Evolutionary conservation across 2,888 invertebrate genomes (phyloP).

Genomic region (Coenonympha arcania): DNA sequence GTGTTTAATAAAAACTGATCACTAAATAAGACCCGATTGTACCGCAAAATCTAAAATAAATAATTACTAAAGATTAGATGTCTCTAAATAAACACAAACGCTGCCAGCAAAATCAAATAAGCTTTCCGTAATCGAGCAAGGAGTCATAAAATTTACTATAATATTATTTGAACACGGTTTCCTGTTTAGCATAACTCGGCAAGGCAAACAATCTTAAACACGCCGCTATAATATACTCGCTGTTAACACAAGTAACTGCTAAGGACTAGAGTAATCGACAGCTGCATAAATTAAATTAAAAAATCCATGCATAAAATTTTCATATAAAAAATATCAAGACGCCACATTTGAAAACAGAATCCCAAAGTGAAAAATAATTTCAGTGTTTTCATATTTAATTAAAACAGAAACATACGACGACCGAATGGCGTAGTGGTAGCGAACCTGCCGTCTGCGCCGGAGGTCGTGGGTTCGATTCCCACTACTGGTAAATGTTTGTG

Average conservation of each 20-base stretch:
- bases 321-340: not conserved
- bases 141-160: no score
- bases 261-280: not conserved
- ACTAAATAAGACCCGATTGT: no score
- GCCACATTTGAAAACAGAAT: not conserved
- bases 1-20: no score
- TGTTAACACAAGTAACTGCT: not conserved
- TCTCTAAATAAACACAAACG: no score
- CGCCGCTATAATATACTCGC: not conserved
- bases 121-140: no score
- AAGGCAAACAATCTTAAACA: not conserved
- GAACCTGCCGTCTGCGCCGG: no score
- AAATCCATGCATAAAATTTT: slow-evolving; percentile 7
- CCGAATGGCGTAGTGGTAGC: no score
- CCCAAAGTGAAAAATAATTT: not conserved
- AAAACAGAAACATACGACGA: not conserved
- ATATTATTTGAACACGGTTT: not conserved
- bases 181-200: not conserved
- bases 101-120: no score
- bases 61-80: no score
- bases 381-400: not conserved
- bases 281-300: slow-evolving; percentile 6
- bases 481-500: no score
- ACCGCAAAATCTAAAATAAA: no score
- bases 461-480: no score